Base-by-base conservation (phyloP, 30 jellyfish, hydroid and myxozoan genomes). In the Pseudorhiza aurosa region DNA sequence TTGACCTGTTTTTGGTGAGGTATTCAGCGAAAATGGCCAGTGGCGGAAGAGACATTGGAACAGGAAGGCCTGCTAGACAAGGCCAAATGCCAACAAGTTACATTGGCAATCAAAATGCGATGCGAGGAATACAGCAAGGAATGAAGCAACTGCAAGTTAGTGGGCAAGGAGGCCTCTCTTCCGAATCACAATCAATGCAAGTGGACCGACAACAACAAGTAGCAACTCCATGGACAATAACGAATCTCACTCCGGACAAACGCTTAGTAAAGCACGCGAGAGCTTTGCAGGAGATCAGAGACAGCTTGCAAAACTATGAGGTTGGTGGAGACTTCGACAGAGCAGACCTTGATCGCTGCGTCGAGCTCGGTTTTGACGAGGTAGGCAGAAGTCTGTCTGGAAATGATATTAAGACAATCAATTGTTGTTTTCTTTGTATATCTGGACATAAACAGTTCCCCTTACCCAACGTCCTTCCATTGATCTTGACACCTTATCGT, bases 101-200 rank as follows among this genome's bases (percentile, higher is more conserved):
- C 28, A 4, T 65, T 11, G 86, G 75, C 8, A 73, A 30, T 42
- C 86, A 73, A 28, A 58, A 58, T 29, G 39, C 80, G 4, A 24
- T 76, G 37, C 72, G 88, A 22, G 91, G 71, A n/a, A 70, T 80
- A 29, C 59, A 67, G 26, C 91, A 68, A 19, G 81, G 91, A 44
- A 43, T 80, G 77, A 80, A 80, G 25, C 91, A 80, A 57, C 56
- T 80, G 68, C 91, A 80, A 42, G 91, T 80, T 22, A 51, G 91
- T 57, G 50, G 78, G 2, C 64, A 29, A 2, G 47, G 65, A 9
- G 32, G 32, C n/a, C 21, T 43, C 8, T 18, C 27, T 5, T 58
- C 72, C 8, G 77, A 55, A 28, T 42, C 50, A 30, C 89, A 26
- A 8, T 47, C 57, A 29, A 32, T 1, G 40, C n/a, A 68, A 62